Conservation (phyloP, 2,888 invertebrate genomes). For the Torymus aiolomorphi region DNA sequence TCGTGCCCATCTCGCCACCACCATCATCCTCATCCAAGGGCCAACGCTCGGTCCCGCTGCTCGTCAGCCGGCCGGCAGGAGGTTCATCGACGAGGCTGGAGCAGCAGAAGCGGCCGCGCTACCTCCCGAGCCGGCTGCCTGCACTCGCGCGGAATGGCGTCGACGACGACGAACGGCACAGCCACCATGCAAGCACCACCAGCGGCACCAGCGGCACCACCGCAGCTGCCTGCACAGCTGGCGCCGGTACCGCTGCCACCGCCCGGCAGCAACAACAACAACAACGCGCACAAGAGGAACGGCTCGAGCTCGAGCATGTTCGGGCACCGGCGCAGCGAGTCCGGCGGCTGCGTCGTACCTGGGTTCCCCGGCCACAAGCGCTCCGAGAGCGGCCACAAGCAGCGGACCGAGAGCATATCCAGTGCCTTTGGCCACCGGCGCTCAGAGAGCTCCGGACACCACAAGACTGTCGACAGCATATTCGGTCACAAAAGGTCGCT, state of each 20-base stretch:
- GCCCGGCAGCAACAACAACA: background rate
- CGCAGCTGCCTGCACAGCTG: background rate
- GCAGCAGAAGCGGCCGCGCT: background rate
- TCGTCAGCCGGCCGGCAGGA: too few species aligned
- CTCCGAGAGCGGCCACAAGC: slow-evolving; percentile 72
- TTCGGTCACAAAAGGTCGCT: slow-evolving; percentile 72
- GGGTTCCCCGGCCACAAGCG: slow-evolving; percentile 71
- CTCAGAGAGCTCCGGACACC: slow-evolving; percentile 66
- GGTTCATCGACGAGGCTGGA: background rate
- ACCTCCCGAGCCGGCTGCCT: background rate
- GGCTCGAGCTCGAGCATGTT: slow-evolving; percentile 58
- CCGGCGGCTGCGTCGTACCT: slow-evolving; percentile 65
- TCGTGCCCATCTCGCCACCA: too few species aligned
- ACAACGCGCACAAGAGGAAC: slow-evolving; percentile 19
- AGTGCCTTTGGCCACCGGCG: slow-evolving; percentile 73
- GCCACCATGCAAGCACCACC: background rate
- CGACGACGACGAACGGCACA: background rate
- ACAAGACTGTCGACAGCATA: slow-evolving; percentile 70
- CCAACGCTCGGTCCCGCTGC: too few species aligned
- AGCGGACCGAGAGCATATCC: slow-evolving; percentile 72
- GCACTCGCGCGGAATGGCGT: background rate
- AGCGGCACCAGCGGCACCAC: background rate
- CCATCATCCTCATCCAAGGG: too few species aligned
- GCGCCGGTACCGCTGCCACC: background rate
- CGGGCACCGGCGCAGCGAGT: slow-evolving; percentile 72